These are phyloP conservation scores for Acanthurus lineatus DNA, from an alignment of 2,797 vertebrate species.

Conservation along the genomic window DNA sequence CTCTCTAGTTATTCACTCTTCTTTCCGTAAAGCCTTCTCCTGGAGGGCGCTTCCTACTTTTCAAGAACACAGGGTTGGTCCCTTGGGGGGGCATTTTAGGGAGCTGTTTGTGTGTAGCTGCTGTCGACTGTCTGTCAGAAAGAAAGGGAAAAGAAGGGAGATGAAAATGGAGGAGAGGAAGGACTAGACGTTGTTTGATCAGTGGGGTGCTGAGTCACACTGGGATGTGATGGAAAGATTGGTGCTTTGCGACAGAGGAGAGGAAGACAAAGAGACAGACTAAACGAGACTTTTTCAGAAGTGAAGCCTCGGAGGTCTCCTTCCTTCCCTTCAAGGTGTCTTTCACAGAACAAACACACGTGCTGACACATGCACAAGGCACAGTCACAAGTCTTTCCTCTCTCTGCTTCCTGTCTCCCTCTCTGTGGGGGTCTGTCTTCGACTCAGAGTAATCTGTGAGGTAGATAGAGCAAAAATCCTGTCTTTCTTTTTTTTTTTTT, in stretches of 20 bases:
- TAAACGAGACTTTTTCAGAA: constrained; percentile 54
- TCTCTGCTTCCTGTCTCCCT: neutral
- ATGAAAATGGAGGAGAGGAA: constrained; percentile 52
- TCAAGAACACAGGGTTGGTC: constrained; percentile 60
- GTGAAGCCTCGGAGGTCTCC: constrained; percentile 22
- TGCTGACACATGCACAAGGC: constrained; percentile 21
- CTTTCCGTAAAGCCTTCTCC: constrained; percentile 48
- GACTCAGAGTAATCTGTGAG: constrained; percentile 31
- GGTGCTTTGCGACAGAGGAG: constrained; percentile 44
- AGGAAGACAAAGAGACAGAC: constrained; percentile 30
- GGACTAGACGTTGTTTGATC: constrained; percentile 71
- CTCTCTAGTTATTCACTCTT: constrained; percentile 58
- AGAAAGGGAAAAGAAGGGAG: constrained; percentile 32
- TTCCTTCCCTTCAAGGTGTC: constrained; percentile 34
- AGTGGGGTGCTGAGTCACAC: constrained; percentile 76
- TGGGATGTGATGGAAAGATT: constrained; percentile 65
- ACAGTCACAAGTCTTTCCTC: neutral
- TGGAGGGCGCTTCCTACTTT: constrained; percentile 60
- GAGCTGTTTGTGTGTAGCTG: constrained; percentile 64
- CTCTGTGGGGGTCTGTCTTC: constrained; percentile 44
- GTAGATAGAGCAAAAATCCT: constrained; percentile 64
- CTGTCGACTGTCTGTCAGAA: constrained; percentile 59
- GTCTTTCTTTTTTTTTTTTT: constrained; percentile 29
- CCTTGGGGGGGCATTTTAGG: constrained; percentile 57
- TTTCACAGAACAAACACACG: constrained; percentile 37